Base-by-base conservation (phyloP, 2,888 invertebrate species). In the Therioaphis trifolii region DNA sequence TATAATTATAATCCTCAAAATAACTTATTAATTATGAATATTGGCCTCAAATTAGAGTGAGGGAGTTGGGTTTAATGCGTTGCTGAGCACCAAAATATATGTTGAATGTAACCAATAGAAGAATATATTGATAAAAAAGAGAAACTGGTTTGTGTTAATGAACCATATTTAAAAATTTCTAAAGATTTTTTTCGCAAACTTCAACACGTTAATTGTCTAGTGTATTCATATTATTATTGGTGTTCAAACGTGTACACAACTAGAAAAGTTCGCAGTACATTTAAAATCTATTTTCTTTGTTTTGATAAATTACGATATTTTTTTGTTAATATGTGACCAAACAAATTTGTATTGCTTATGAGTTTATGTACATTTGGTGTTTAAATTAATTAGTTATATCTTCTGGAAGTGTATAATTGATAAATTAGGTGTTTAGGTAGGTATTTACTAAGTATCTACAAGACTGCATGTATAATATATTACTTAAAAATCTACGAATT, bases 271-370 rank as follows among this genome's bases (percentile, higher is more conserved):
- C 9, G n/a, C 29, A 29, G 4, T 0, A 71, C 18, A 71, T 46
- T 49, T n/a, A 49, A 24, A 72, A 29, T 14, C 7, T 24, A 43
- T 46, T 46, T 21, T 46, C 24, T 15, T 69, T 46, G 69, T 69
- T 69, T 18, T 24, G 46, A 15, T 24, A 69, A 69, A 69, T 46
- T 69, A 46, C 14, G 46, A 69, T 69, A 43, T 21, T 21, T 69
- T 24, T 69, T 52, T n/a, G n/a, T n/a, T n/a, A n/a, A n/a, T n/a
- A n/a, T n/a, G n/a, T n/a, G n/a, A n/a, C n/a, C n/a, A n/a, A n/a
- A n/a, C n/a, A n/a, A n/a, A n/a, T n/a, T n/a, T n/a, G n/a, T n/a
- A n/a, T n/a, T n/a, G n/a, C n/a, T n/a, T n/a, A n/a, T n/a, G n/a
- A n/a, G n/a, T n/a, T n/a, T n/a, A n/a, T n/a, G n/a, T n/a, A n/a